Conservation (phyloP, 2,888 invertebrate species). For the Epistrophella euchroma region DNA sequence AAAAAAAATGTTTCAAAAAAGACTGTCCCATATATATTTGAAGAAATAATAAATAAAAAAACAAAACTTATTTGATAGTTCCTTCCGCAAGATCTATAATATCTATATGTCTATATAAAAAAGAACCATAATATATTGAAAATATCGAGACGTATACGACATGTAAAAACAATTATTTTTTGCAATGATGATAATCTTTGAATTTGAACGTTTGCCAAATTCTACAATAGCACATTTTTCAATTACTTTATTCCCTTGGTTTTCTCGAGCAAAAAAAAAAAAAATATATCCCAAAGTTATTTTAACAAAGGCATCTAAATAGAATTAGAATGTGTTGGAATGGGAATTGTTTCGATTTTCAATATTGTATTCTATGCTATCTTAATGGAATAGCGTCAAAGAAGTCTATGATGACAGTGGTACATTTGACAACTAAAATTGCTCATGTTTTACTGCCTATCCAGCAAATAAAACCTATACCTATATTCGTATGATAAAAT, state of each 20-base stretch:
- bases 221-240: slow-evolving; percentile 33
- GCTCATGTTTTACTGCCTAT: too few relatives aligned
- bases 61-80: not conserved
- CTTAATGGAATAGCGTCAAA: not conserved
- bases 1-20: too few relatives aligned
- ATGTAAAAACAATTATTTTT: slow-evolving; percentile 41
- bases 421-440: too few relatives aligned
- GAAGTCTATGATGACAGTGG: not conserved
- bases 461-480: too few relatives aligned
- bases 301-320: slow-evolving; percentile 27
- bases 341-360: slow-evolving; percentile 5
- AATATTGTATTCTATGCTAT: not conserved
- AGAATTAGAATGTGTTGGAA: slow-evolving; percentile 1
- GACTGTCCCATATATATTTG: too few relatives aligned
- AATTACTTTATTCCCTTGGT: slow-evolving; percentile 30
- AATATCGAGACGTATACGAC: slow-evolving; percentile 6
- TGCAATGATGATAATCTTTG: slow-evolving; percentile 46
- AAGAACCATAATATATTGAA: not conserved
- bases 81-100: not conserved
- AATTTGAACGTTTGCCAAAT: slow-evolving; percentile 62
- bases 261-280: slow-evolving; percentile 15
- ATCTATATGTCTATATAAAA: not conserved
- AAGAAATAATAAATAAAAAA: not conserved
- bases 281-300: slow-evolving; percentile 34
- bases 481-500: too few relatives aligned